Evolutionary conservation across 2,797 vertebrate genomes (phyloP).

Genomic region (Sebastolobus alascanus): DNA sequence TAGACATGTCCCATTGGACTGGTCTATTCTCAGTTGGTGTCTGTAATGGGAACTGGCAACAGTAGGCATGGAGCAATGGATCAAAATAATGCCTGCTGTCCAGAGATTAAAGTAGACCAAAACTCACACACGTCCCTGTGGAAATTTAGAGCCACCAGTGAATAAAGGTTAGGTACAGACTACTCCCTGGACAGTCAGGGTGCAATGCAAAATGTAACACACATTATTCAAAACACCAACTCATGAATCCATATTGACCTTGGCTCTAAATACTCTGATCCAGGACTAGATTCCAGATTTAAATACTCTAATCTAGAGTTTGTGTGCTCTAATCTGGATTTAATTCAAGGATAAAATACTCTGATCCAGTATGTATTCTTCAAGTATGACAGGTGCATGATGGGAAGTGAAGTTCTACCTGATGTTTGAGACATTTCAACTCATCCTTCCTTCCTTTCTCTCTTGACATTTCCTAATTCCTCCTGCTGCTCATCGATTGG

Average conservation of each 20-base stretch:
- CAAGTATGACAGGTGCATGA: conserved; percentile 11
- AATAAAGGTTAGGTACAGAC: conserved; percentile 15
- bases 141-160: neutral
- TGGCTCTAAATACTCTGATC: neutral
- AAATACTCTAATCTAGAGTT: neutral
- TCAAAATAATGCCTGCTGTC: conserved; percentile 25
- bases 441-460: neutral
- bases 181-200: conserved; percentile 27
- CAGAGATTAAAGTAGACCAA: conserved; percentile 36
- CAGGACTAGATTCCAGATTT: too few relatives aligned
- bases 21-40: conserved; percentile 6
- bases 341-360: neutral
- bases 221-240: too few relatives aligned
- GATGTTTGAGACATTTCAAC: neutral
- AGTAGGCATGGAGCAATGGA: conserved; percentile 1
- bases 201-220: neutral
- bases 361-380: neutral
- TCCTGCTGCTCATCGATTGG: conserved; percentile 30
- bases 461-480: conserved; percentile 1
- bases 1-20: conserved; percentile 27
- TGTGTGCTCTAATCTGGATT: neutral
- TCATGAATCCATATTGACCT: neutral
- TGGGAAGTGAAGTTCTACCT: conserved; percentile 21
- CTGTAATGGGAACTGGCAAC: conserved; percentile 41
- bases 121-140: neutral